Percentiles rank a stretch among this genome's conserved stretches.
These are phyloP conservation scores for Tridacna crocea DNA, from an alignment of 2,888 invertebrate species.

Conservation along the genomic window DNA sequence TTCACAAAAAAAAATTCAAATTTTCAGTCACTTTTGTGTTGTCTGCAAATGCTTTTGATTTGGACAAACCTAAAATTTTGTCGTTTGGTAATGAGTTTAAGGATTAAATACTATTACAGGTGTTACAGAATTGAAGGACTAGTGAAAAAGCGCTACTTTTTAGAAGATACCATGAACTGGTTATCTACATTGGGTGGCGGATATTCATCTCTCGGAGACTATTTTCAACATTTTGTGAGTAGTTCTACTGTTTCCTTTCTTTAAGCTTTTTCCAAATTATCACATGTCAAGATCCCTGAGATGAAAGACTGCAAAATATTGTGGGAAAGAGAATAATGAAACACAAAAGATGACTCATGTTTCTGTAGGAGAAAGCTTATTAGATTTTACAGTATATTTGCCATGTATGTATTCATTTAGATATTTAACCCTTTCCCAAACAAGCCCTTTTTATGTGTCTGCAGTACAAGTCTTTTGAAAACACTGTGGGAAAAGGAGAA, in stretches of 20 bases:
- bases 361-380: too few relatives aligned
- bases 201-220: slow-evolving; percentile 97
- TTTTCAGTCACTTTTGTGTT: neutral
- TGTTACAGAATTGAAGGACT: slow-evolving; percentile 62
- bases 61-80: neutral
- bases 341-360: neutral
- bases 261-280: neutral
- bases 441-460: too few relatives aligned
- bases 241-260: neutral
- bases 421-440: too few relatives aligned
- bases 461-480: too few relatives aligned
- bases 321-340: too few relatives aligned
- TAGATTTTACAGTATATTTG: too few relatives aligned
- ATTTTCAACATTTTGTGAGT: slow-evolving; percentile 90
- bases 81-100: neutral
- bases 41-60: neutral
- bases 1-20: neutral
- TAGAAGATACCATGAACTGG: slow-evolving; percentile 90
- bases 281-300: neutral
- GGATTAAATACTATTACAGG: slow-evolving; percentile 59
- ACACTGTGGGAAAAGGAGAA: too few relatives aligned
- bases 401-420: too few relatives aligned
- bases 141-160: slow-evolving; percentile 62
- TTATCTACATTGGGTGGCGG: slow-evolving; percentile 98
- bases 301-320: neutral